phyloP scores from a whole-genome alignment of 2,797 vertebrate genomes.

The Epinephelus malabaricus region DNA sequence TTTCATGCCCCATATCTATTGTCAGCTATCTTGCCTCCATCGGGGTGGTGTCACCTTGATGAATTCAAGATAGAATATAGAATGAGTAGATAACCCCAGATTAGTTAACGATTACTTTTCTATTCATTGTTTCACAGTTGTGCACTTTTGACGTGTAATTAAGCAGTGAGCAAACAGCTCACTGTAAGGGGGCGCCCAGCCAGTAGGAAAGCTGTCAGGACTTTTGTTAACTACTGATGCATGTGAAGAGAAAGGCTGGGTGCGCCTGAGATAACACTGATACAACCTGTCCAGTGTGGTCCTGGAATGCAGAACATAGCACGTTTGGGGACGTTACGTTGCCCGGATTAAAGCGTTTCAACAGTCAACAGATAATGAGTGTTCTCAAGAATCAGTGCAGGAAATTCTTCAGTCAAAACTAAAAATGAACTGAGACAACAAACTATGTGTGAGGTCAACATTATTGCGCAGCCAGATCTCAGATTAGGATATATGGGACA shows the following conservation, averaged over 20 bases:
- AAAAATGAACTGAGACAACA: background rate
- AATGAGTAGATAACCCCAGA: background rate
- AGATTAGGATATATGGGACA: background rate
- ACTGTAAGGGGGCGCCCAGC: background rate
- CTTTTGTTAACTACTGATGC: background rate
- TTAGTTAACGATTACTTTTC: background rate
- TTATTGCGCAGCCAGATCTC: too few relatives aligned
- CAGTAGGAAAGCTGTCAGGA: background rate
- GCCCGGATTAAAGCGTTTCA: background rate
- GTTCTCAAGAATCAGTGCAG: background rate
- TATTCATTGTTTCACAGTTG: background rate
- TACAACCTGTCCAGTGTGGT: slow-evolving; percentile 43
- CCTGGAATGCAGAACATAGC: slow-evolving; percentile 29
- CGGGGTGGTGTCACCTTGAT: background rate
- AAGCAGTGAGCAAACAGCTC: background rate
- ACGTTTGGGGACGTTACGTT: accelerated
- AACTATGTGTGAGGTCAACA: background rate
- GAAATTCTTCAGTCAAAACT: background rate
- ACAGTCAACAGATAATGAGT: background rate
- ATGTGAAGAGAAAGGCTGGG: slow-evolving; percentile 1
- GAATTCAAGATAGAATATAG: background rate
- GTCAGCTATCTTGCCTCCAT: background rate
- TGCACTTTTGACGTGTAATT: background rate
- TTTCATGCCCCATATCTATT: background rate
- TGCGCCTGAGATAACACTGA: slow-evolving; percentile 43